Evolutionary conservation across 2,797 vertebrate species (phyloP).

Genomic region (Sphenodon punctatus): DNA sequence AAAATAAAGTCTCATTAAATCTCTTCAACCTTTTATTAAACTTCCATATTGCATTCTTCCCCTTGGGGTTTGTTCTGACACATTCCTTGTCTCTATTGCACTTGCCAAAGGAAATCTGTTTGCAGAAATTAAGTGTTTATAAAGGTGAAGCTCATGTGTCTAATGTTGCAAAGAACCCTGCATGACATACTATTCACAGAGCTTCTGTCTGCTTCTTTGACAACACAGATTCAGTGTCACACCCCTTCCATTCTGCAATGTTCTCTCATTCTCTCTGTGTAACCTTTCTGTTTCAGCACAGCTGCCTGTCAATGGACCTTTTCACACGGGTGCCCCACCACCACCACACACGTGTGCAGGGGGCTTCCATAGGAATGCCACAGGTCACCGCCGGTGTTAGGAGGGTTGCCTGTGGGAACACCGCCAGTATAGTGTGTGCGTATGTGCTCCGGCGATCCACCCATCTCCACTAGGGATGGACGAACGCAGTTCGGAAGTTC

Average conservation of each 20-base stretch:
- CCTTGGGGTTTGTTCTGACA: not conserved
- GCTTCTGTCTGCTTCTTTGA: not conserved
- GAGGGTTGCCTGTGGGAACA: no score
- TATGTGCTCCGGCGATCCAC: no score
- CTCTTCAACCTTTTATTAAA: not conserved
- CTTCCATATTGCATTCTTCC: not conserved
- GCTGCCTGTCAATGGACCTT: no score
- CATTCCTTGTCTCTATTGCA: not conserved
- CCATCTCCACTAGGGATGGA: no score
- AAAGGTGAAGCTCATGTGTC: rapidly evolving
- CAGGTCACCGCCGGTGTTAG: no score
- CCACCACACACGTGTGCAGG: no score
- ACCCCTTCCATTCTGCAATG: not conserved
- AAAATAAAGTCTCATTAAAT: not conserved
- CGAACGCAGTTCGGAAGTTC: no score
- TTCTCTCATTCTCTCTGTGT: not conserved
- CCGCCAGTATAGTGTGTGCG: no score
- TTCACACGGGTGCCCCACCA: no score
- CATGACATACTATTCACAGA: not conserved
- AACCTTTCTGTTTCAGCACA: not conserved
- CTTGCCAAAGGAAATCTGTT: not conserved
- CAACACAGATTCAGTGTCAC: not conserved
- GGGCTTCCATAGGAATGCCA: no score
- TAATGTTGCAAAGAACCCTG: not conserved
- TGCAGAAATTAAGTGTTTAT: not conserved